Evolutionary conservation across 2,113 vertebrate species (phyloP), one percentile per base, ranked within the genome.

Genomic region (Eudyptes chrysolophus): DNA sequence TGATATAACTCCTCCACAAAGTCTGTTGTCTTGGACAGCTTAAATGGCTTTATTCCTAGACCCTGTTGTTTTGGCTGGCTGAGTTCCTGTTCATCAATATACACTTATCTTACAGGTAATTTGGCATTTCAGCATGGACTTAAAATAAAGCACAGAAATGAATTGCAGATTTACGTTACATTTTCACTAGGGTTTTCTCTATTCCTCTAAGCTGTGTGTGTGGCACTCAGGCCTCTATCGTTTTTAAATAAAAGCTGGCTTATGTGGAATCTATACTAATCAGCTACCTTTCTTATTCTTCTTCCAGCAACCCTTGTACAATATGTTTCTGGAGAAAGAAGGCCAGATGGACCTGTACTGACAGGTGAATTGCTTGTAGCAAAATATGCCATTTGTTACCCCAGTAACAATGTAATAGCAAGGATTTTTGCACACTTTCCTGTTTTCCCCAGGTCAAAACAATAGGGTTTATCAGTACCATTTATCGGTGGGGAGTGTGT

Each of bases 21-120:
- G 55, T 97, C 96, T 97, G 97, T 87, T 95, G 49, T 65, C 65
- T 93, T 97, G 95, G 95, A 95, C 38, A 80, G 90, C 54, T 87
- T 57, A 9, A 55, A 22, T 82, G 83, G 90, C 86, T 89, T 78
- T 65, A 52, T 91, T 95, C 89, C 92, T 76, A 68, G 40, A n/a
- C 48, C 85, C 84, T 21, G 80, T 78, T 84, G 90, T 87, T 90
- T 42, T 65, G 61, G 77, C 89, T 95, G 86, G 64, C 92, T 54
- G 57, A 46, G 74, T 69, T 95, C 89, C 91, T 81, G 26, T 68
- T 78, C 77, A 27, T 60, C 52, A 55, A 17, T 18, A 40, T 18
- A 48, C 24, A n/a, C 55, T 68, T 72, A 69, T n/a, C 48, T 78
- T 60, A 51, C 57, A 94, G 69, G 57, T 91, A 38, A 79, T 76